Conservation (phyloP, 2,797 vertebrate species). For the Chelonia mydas region DNA sequence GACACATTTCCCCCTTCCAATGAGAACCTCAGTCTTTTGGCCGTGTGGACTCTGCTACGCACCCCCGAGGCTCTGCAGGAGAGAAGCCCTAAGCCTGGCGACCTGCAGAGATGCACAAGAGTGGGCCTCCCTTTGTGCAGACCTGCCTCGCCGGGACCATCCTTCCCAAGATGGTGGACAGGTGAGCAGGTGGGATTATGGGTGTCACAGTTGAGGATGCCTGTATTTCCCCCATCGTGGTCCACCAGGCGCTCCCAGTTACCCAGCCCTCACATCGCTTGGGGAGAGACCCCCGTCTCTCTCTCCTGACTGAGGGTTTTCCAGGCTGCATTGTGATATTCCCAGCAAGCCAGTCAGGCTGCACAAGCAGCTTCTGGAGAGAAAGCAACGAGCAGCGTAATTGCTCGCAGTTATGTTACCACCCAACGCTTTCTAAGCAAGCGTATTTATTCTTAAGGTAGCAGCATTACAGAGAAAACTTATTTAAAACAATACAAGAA, state of each 20-base stretch:
- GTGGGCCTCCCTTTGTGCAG: neutral
- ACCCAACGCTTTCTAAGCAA: neutral
- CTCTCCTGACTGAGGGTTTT: neutral
- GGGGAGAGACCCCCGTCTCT: neutral
- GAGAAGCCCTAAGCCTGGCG: neutral
- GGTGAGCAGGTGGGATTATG: neutral
- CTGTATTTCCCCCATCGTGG: neutral
- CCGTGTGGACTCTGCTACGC: rapidly evolving
- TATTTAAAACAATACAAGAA: neutral
- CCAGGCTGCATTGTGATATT: neutral
- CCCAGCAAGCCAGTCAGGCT: neutral
- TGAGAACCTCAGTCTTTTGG: neutral
- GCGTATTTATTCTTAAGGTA: neutral
- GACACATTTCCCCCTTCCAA: neutral
- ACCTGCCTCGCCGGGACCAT: neutral
- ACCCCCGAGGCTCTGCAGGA: neutral
- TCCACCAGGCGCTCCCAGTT: neutral
- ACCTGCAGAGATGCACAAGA: neutral
- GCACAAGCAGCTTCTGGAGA: neutral
- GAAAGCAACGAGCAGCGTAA: neutral
- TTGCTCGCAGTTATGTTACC: neutral
- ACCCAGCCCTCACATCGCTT: neutral
- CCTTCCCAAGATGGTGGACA: neutral
- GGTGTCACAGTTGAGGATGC: neutral
- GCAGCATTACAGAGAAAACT: neutral